Percentiles rank a stretch among this genome's conserved stretches.
These are phyloP conservation scores for Mechanitis messenoides DNA, from an alignment of 2,888 invertebrate species.

Conservation along the genomic window DNA sequence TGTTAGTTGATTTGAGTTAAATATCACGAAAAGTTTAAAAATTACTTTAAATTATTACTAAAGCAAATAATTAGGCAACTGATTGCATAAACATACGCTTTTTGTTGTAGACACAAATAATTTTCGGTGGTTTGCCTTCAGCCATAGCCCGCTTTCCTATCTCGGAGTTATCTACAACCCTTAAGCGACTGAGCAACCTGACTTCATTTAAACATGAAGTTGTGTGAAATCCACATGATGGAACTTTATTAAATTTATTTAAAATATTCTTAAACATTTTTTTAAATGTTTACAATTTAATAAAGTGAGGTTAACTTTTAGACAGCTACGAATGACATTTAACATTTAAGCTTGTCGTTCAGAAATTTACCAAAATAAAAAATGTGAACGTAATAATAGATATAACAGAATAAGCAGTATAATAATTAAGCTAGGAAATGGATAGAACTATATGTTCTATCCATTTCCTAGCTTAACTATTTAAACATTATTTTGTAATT, in stretches of 20 bases:
- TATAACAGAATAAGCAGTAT: too few species aligned
- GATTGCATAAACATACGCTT: conserved; percentile 52
- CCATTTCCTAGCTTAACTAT: too few species aligned
- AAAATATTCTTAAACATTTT: conserved; percentile 57
- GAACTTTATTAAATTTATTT: conserved; percentile 38
- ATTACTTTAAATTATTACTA: too few species aligned
- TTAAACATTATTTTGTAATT: too few species aligned
- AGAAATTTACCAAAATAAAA: too few species aligned
- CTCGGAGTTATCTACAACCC: conserved; percentile 98
- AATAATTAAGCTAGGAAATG: too few species aligned
- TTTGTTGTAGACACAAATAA: conserved; percentile 96
- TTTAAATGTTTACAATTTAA: conserved; percentile 17
- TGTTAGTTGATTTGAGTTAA: too few species aligned
- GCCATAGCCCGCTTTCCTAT: conserved; percentile 96
- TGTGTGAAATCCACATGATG: conserved; percentile 73
- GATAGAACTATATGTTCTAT: too few species aligned
- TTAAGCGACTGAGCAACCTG: conserved; percentile 83
- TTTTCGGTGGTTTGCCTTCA: conserved; percentile 93
- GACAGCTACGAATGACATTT: conserved; percentile 17
- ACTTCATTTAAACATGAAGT: conserved; percentile 80
- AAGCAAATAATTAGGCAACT: neutral
- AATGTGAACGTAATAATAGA: too few species aligned
- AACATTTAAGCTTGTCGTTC: too few species aligned
- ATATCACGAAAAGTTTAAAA: too few species aligned
- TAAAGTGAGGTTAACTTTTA: conserved; percentile 22